These are phyloP conservation scores for Takifugu flavidus DNA, from an alignment of 2,113 vertebrate species.

Conservation along the genomic window DNA sequence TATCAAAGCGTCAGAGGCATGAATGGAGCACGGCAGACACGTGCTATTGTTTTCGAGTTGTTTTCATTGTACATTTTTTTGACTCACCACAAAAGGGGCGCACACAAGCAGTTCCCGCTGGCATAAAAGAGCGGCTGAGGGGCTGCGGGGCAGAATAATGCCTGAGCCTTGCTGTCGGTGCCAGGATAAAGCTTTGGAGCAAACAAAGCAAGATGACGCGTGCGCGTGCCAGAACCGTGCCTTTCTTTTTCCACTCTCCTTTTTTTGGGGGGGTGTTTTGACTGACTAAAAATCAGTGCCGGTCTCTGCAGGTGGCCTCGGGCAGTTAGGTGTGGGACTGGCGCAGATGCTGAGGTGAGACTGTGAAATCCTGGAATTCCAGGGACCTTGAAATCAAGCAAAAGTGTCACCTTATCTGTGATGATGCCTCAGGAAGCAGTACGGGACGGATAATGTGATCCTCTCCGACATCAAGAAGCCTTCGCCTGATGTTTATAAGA, in stretches of 20 bases:
- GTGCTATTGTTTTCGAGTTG: slow-evolving; percentile 31
- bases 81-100: slow-evolving; percentile 58
- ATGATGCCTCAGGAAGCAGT: slow-evolving; percentile 64
- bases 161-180: slow-evolving; percentile 56
- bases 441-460: slow-evolving; percentile 75
- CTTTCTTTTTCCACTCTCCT: slow-evolving; percentile 4
- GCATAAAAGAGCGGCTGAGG: slow-evolving; percentile 44
- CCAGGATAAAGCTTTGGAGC: slow-evolving; percentile 48
- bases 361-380: not conserved
- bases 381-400: not conserved
- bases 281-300: not conserved
- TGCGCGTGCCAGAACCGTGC: slow-evolving; percentile 16
- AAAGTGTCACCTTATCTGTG: slow-evolving; percentile 1
- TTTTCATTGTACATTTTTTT: slow-evolving; percentile 53
- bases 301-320: slow-evolving; percentile 70
- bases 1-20: not conserved
- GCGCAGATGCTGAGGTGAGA: slow-evolving; percentile 73
- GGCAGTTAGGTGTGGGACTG: slow-evolving; percentile 75
- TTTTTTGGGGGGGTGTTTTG: not conserved
- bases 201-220: slow-evolving; percentile 38
- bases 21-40: slow-evolving; percentile 3
- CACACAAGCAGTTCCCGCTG: slow-evolving; percentile 47
- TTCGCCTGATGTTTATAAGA: slow-evolving; percentile 60
- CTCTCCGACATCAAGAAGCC: slow-evolving; percentile 79
- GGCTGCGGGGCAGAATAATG: slow-evolving; percentile 49